These are phyloP conservation scores for Syngnathus acus DNA, from an alignment of 2,797 vertebrate species.

Conservation along the genomic window DNA sequence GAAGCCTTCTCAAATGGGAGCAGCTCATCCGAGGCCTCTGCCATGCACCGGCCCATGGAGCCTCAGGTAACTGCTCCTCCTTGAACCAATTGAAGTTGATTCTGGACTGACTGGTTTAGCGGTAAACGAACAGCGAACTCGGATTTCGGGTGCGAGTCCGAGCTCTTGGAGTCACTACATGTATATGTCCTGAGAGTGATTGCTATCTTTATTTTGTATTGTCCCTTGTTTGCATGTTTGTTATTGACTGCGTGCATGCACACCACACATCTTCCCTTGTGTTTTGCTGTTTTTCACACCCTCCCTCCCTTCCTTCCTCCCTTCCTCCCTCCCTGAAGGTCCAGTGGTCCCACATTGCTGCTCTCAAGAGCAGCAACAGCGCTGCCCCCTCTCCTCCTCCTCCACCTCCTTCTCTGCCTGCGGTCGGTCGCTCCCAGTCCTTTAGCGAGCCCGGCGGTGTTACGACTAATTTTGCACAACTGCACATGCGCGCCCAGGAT, in stretches of 20 bases:
- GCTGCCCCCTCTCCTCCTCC: slow-evolving; percentile 52
- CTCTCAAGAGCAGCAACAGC: slow-evolving; percentile 80
- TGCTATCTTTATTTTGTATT: slow-evolving; percentile 17
- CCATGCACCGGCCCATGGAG: slow-evolving; percentile 90
- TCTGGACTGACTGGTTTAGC: too few relatives aligned
- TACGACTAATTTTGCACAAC: slow-evolving; percentile 92
- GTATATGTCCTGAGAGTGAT: not conserved
- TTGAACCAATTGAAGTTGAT: too few relatives aligned
- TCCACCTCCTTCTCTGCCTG: slow-evolving; percentile 62
- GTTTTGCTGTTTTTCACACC: slow-evolving; percentile 69
- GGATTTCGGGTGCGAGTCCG: too few relatives aligned
- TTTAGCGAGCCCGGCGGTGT: slow-evolving; percentile 88
- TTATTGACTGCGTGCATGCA: slow-evolving; percentile 31
- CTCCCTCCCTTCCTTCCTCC: not conserved
- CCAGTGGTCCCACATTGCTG: slow-evolving; percentile 83
- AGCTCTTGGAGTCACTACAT: not conserved
- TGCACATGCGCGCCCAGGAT: slow-evolving; percentile 93
- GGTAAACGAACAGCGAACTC: too few relatives aligned
- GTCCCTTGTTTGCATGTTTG: slow-evolving; percentile 33
- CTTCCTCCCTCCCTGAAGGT: slow-evolving; percentile 55
- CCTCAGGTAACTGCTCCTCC: slow-evolving; percentile 80
- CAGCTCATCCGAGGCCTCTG: slow-evolving; percentile 76
- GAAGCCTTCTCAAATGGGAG: slow-evolving; percentile 91
- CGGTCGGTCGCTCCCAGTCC: slow-evolving; percentile 82
- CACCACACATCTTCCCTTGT: slow-evolving; percentile 68